Evolutionary conservation across 2,888 invertebrate species (phyloP).

Genomic region (Boloria euphrosyne): DNA sequence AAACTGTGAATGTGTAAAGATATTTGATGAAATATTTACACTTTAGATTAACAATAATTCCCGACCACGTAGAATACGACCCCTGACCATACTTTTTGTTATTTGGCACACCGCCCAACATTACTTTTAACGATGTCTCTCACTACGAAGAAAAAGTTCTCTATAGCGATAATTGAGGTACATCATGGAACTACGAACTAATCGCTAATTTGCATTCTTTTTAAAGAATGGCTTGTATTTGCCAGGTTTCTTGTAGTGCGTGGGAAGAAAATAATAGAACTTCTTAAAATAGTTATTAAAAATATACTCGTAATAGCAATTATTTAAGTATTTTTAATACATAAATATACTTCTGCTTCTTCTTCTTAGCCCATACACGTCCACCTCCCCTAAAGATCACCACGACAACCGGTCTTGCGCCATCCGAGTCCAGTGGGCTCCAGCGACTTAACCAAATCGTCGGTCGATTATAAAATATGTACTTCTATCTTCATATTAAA

Average conservation of each 20-base stretch:
- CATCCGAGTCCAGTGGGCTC: too few relatives aligned
- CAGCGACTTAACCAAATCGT: too few relatives aligned
- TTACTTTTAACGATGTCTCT: conserved; percentile 56
- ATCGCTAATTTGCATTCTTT: conserved; percentile 30
- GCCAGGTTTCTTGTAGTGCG: conserved; percentile 26
- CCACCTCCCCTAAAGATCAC: too few relatives aligned
- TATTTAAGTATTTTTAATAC: background rate
- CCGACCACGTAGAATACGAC: background rate
- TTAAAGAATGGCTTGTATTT: conserved; percentile 20
- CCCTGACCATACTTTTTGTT: conserved; percentile 36
- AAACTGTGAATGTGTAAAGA: too few relatives aligned
- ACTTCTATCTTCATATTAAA: too few relatives aligned
- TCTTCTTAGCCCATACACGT: too few relatives aligned
- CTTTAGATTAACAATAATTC: background rate
- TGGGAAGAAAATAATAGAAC: conserved; percentile 22
- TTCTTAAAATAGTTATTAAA: conserved; percentile 16
- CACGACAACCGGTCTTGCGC: too few relatives aligned
- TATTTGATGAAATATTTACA: background rate
- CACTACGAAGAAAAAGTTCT: conserved; percentile 48
- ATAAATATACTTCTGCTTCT: too few relatives aligned
- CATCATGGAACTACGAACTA: conserved; percentile 40
- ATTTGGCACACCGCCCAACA: conserved; percentile 59
- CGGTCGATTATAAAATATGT: too few relatives aligned
- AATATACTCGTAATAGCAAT: background rate
- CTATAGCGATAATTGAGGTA: conserved; percentile 58